Conservation (phyloP, 2,888 invertebrate genomes). For the Euproctis similis region DNA sequence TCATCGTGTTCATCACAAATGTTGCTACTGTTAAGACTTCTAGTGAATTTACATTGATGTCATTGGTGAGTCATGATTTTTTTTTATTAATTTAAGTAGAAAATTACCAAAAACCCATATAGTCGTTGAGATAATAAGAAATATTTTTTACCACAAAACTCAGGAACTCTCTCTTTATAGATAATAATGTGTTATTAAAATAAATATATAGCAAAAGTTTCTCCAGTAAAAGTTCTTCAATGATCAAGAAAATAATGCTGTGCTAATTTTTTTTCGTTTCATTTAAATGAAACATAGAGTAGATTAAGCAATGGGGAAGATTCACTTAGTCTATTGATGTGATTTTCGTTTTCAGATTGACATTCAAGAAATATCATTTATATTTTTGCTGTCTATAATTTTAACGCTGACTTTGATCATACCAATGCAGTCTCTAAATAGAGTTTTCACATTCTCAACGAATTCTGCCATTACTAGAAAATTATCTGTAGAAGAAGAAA, state of each 20-base stretch:
- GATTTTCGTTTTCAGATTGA: conserved; percentile 65
- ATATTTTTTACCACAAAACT: no score
- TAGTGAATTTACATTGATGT: conserved; percentile 72
- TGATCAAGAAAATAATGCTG: no score
- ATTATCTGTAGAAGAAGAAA: conserved; percentile 12
- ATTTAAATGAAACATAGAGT: no score
- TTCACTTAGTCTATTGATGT: no score
- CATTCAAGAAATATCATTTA: conserved; percentile 68
- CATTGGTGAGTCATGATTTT: conserved; percentile 64
- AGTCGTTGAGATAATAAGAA: conserved; percentile 62
- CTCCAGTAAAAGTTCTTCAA: no score
- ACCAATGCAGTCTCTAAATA: conserved; percentile 76
- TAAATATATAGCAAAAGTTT: no score
- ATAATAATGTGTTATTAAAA: no score
- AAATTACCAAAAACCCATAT: conserved; percentile 25
- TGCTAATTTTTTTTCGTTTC: no score
- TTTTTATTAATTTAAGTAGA: no score
- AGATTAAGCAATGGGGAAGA: no score
- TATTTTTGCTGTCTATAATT: conserved; percentile 68
- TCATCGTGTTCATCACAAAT: conserved; percentile 79
- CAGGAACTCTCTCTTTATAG: no score
- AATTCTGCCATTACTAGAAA: conserved; percentile 13
- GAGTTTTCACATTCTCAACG: conserved; percentile 36
- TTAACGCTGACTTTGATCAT: conserved; percentile 79
- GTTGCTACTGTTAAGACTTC: conserved; percentile 78